These are phyloP conservation scores for Sebastes goodei DNA, from an alignment of 2,797 vertebrate genomes.

Conservation along the genomic window DNA sequence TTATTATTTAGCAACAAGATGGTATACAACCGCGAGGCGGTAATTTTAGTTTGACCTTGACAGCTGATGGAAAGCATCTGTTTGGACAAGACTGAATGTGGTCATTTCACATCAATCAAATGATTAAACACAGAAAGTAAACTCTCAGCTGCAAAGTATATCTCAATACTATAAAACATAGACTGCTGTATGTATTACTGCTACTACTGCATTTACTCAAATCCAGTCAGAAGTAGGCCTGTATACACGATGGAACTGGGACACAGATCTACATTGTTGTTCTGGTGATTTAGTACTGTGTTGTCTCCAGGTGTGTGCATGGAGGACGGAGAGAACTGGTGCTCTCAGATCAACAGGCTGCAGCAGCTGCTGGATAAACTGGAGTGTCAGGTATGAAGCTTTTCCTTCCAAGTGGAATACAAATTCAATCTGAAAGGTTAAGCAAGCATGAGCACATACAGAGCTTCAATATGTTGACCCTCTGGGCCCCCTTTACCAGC, in stretches of 20 bases:
- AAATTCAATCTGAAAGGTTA: neutral
- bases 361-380: constrained; percentile 94
- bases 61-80: neutral
- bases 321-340: constrained; percentile 89
- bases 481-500: neutral
- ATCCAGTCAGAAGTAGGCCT: neutral
- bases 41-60: too few relatives aligned
- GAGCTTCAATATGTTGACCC: neutral
- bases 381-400: constrained; percentile 88
- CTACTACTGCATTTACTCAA: neutral
- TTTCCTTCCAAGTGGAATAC: neutral
- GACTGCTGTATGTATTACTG: neutral
- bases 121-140: neutral
- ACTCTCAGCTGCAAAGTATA: neutral
- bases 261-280: neutral
- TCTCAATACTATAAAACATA: neutral
- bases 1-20: too few relatives aligned
- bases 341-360: constrained; percentile 90
- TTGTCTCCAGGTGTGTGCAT: constrained; percentile 78
- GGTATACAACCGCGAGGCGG: too few relatives aligned
- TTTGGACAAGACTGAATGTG: neutral
- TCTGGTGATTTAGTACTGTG: neutral
- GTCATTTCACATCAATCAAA: neutral
- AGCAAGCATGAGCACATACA: neutral
- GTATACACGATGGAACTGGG: neutral